These are phyloP conservation scores for Hypomesus transpacificus DNA, from an alignment of 2,113 vertebrate species.

Conservation along the genomic window DNA sequence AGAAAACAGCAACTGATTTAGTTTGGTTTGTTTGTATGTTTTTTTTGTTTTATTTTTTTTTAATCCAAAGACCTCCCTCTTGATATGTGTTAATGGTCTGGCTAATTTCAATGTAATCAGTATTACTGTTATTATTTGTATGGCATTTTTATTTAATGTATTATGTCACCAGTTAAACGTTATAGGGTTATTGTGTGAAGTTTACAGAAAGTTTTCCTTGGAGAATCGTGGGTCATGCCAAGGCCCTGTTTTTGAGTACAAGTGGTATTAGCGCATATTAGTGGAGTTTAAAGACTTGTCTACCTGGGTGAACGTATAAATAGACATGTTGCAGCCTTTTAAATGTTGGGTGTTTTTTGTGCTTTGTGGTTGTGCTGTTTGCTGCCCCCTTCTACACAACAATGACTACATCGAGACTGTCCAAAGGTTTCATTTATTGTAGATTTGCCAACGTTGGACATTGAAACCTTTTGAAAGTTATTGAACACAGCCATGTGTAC, in stretches of 20 bases:
- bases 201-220: constrained; percentile 18
- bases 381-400: not conserved
- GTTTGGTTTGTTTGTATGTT: no score
- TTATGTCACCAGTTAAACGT: constrained; percentile 4
- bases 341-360: constrained; percentile 3
- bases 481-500: not conserved
- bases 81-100: constrained; percentile 11
- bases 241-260: constrained; percentile 35
- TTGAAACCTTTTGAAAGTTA: no score
- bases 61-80: constrained; percentile 39
- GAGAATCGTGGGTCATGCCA: constrained; percentile 24
- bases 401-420: not conserved
- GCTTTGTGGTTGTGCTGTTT: not conserved
- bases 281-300: constrained; percentile 24
- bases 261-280: constrained; percentile 12
- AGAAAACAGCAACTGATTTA: constrained; percentile 91
- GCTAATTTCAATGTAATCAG: constrained; percentile 60
- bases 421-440: not conserved
- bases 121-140: constrained; percentile 76
- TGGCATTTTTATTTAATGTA: constrained; percentile 63
- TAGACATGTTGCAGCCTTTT: constrained; percentile 16
- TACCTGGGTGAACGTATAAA: constrained; percentile 33
- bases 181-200: constrained; percentile 30
- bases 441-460: no score
- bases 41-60: not conserved